A percentile compares a stretch with the other conserved stretches of the same genome.
Conservation (phyloP, 2,797 vertebrate species). For the Margarornis squamiger region DNA sequence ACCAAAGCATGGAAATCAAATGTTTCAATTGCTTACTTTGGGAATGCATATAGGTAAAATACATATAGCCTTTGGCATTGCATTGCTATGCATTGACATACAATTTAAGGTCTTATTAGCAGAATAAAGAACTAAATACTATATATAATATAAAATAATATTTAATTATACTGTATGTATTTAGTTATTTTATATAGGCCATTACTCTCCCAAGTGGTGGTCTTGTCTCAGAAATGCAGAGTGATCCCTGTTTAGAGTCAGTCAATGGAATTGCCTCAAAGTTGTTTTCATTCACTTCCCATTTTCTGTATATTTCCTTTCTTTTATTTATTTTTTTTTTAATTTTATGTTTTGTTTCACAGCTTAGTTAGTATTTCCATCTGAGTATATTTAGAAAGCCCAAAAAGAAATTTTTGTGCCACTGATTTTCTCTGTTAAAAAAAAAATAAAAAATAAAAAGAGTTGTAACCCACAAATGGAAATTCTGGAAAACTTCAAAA, state of each 20-base stretch:
- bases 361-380: neutral
- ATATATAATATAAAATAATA: neutral
- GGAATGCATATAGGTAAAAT: neutral
- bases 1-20: neutral
- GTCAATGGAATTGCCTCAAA: too few relatives aligned
- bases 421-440: neutral
- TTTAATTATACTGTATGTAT: neutral
- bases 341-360: neutral
- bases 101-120: neutral
- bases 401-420: neutral
- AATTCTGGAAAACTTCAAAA: neutral
- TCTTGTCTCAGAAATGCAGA: neutral
- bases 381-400: neutral
- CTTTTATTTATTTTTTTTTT: neutral
- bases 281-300: neutral
- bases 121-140: neutral
- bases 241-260: too few relatives aligned
- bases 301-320: neutral
- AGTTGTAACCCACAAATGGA: neutral
- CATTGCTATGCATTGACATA: neutral
- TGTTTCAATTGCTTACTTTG: neutral
- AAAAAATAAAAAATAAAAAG: neutral
- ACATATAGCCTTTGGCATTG: neutral
- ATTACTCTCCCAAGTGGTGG: neutral
- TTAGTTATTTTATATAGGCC: neutral